A percentile compares a stretch with the other conserved stretches of the same genome.
phyloP scores from a whole-genome alignment of 2,113 vertebrate genomes.

The Sakesphorus luctuosus region DNA sequence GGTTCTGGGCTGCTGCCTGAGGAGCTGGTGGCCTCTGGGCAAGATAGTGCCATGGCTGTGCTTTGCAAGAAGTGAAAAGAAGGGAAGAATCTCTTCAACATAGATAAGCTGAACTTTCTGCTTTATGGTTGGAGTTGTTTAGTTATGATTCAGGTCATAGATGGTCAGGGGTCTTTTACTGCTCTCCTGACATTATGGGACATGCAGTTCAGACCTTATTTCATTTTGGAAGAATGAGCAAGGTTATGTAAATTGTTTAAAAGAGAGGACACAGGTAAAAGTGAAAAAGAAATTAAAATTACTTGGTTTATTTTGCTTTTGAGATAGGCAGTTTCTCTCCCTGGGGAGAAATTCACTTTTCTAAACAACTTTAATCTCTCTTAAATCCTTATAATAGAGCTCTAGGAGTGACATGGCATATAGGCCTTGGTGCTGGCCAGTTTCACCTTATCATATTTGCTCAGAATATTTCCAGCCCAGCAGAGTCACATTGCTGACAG shows the following conservation, averaged over 20 bases:
- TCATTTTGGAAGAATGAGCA: background rate
- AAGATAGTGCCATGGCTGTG: rapidly evolving
- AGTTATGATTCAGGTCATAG: background rate
- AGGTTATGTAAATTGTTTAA: background rate
- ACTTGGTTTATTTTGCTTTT: background rate
- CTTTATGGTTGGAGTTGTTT: background rate
- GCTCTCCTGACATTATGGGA: background rate
- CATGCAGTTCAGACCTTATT: background rate
- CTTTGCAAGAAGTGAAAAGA: background rate
- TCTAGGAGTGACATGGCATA: background rate
- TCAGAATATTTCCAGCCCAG: slow-evolving; percentile 6
- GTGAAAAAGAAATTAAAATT: background rate
- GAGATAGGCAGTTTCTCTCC: background rate
- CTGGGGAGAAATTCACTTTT: background rate
- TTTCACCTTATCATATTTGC: background rate
- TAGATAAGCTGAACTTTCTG: background rate
- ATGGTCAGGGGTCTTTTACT: background rate
- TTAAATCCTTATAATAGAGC: background rate
- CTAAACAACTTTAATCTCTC: background rate
- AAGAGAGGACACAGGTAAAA: background rate
- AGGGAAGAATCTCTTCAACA: background rate
- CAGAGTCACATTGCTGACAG: background rate
- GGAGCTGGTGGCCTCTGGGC: background rate
- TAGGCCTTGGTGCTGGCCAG: background rate
- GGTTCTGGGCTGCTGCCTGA: background rate